Base-by-base conservation (phyloP, 2,797 vertebrate genomes). In the Poeciliopsis presidionis region DNA sequence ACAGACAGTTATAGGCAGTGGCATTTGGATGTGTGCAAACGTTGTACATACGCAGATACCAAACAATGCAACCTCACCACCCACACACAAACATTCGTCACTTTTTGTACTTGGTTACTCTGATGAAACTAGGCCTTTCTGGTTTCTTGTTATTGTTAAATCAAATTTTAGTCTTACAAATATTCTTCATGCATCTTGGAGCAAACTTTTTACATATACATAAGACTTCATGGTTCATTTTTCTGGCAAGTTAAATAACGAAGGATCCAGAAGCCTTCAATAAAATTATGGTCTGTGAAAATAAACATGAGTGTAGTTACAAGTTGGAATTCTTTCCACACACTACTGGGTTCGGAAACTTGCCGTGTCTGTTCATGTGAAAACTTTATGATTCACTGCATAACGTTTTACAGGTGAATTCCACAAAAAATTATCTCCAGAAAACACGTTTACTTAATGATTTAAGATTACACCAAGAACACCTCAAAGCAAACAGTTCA, bases 291-390 rank as follows among this genome's bases (percentile, higher is more conserved):
- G 61, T 84, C 12, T 25, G 71, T 75, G 73, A 71, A 55, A 81
- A 91, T 81, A 76, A 57, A 89, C 86, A 78, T 79, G 73, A 69
- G 79, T 51, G 28, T 28, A 59, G 5, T 59, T 61, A 77, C 28
- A 73, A 83, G 73, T 63, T 83, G 81, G 78, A 67, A 83, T 7
- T 79, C 20, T 67, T 43, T 82, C 90, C 84, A 87, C 78, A 76
- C 87, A 84, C 83, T 77, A 47, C 36, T 61, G 59, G 65, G 46
- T 51, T 79, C 79, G 36, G 69, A 88, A 67, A 79, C 77, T 70
- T 74, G 76, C 51, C 36, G 49, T 9, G 57, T 84, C 59, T 81
- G 72, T 63, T 87, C 75, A 76, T 57, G 78, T 77, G 77, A 61
- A 84, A 77, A 79, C 74, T 51, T 76, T 49, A 74, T 9, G 41